Conservation (phyloP, 1,140 invertebrate genomes). For the Lysiphlebus fabarum region DNA sequence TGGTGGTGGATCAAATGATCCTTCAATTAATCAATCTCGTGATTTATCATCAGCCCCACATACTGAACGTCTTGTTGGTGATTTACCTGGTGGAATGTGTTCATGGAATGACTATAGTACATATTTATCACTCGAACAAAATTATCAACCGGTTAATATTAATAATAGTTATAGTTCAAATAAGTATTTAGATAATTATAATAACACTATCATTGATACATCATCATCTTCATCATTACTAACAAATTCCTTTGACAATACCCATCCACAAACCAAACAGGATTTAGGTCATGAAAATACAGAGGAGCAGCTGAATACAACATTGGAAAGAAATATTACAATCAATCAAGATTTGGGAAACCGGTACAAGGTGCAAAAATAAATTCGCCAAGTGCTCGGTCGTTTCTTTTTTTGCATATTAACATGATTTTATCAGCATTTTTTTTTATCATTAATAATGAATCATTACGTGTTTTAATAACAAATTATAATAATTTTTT, state of each 20-base stretch:
- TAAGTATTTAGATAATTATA: neutral
- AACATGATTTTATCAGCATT: conserved; percentile 12
- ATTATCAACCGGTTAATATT: conserved; percentile 31
- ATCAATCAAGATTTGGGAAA: conserved; percentile 19
- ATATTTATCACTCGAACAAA: conserved; percentile 61
- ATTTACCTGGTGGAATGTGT: conserved; percentile 73
- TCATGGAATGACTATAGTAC: conserved; percentile 82
- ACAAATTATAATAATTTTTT: neutral
- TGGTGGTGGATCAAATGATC: conserved; percentile 40
- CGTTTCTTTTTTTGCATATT: conserved; percentile 30
- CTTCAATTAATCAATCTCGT: conserved; percentile 21
- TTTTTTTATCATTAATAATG: conserved; percentile 12
- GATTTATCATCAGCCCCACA: conserved; percentile 40
- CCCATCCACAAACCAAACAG: conserved; percentile 33
- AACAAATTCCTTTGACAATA: conserved; percentile 3
- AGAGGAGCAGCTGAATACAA: conserved; percentile 33
- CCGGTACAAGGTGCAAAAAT: conserved; percentile 49
- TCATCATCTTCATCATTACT: conserved; percentile 10
- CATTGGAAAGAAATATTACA: too few relatives aligned
- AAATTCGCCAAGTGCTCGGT: conserved; percentile 35
- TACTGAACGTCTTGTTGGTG: conserved; percentile 68
- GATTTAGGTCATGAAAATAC: conserved; percentile 47
- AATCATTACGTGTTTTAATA: neutral
- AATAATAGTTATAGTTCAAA: conserved; percentile 6
- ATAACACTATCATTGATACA: neutral